Percentiles rank a stretch among this genome's conserved stretches.
Conservation (phyloP, 2,797 vertebrate species). For the Helicolenus hilgendorfi region DNA sequence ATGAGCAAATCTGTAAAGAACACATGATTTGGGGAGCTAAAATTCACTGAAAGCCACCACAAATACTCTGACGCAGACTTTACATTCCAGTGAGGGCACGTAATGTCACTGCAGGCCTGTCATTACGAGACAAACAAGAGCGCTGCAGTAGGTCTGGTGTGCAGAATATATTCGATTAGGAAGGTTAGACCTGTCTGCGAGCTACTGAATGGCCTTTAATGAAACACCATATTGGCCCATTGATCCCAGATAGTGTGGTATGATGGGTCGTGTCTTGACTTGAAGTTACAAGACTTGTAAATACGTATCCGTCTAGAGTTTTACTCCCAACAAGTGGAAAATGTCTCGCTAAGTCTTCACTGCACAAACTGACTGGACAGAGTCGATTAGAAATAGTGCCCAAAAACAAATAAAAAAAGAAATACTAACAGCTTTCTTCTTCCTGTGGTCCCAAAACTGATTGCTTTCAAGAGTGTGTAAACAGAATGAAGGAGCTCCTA, state of each 20-base stretch:
- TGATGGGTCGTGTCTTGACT: background rate
- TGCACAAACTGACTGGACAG: background rate
- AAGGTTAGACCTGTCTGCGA: background rate
- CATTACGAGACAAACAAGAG: constrained; percentile 11
- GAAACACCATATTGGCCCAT: background rate
- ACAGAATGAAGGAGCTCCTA: background rate
- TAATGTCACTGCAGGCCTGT: background rate
- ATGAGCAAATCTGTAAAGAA: no score
- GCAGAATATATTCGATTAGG: background rate
- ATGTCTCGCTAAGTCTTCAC: background rate
- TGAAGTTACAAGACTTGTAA: background rate
- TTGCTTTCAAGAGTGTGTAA: background rate
- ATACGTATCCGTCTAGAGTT: background rate
- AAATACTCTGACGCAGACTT: background rate
- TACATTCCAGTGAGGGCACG: background rate
- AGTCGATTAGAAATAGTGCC: background rate
- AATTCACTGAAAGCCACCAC: background rate
- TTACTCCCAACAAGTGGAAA: background rate
- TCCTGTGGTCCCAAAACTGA: background rate
- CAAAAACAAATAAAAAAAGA: background rate
- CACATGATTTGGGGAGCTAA: background rate
- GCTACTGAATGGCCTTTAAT: background rate
- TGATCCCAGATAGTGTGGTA: background rate
- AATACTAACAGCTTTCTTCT: background rate
- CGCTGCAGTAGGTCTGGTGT: background rate